These are phyloP conservation scores for Naja naja DNA, from an alignment of 2,113 vertebrate species.

Conservation along the genomic window DNA sequence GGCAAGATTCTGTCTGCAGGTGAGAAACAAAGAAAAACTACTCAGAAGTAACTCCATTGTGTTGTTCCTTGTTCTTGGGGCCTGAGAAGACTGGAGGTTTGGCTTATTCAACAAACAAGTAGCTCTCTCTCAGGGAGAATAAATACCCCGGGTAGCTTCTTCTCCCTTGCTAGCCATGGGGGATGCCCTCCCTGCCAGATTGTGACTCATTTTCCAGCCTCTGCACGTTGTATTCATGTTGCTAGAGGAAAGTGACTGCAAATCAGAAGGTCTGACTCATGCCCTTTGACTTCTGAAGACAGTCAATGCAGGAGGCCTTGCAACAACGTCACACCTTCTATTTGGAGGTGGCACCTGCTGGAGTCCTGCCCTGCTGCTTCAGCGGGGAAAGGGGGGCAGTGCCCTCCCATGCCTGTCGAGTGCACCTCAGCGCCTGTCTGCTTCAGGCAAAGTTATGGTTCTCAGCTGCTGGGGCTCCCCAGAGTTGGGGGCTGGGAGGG, in stretches of 20 bases:
- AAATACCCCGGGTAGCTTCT: neutral
- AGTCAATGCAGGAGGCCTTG: too few relatives aligned
- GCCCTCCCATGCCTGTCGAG: neutral
- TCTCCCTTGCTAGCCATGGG: neutral
- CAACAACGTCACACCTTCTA: neutral
- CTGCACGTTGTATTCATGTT: neutral
- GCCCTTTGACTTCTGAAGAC: neutral
- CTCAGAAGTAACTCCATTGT: too few relatives aligned
- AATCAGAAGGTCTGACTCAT: neutral
- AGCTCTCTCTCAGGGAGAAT: neutral
- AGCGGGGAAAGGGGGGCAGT: neutral
- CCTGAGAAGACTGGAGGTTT: neutral
- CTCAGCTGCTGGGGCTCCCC: neutral
- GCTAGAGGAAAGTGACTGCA: too few relatives aligned
- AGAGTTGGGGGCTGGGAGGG: too few relatives aligned
- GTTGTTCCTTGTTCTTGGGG: too few relatives aligned
- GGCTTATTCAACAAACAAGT: neutral
- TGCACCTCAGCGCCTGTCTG: neutral
- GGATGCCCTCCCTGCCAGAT: constrained; percentile 13
- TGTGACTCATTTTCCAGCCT: constrained; percentile 26
- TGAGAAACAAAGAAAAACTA: too few relatives aligned
- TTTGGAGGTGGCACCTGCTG: neutral
- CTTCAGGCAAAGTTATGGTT: neutral
- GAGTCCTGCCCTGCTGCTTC: neutral
- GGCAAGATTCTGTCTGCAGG: too few relatives aligned